These are phyloP conservation scores for Chiridota heheva DNA, from an alignment of 35 echinoderm and acorn worm genomes.

Conservation along the genomic window DNA sequence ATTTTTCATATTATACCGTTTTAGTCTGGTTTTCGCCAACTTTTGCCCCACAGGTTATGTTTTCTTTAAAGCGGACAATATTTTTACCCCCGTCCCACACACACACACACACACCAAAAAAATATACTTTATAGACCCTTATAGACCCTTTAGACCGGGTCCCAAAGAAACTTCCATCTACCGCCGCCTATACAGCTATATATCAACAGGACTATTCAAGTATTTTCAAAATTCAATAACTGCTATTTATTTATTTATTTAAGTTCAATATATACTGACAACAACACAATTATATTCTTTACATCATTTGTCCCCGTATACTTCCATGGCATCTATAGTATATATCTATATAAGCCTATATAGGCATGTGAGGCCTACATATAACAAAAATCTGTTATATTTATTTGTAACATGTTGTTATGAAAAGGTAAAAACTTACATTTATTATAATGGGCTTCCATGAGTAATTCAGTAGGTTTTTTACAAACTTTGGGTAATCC, in stretches of 20 bases:
- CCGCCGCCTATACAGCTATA: too few species aligned
- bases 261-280: background rate
- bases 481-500: conserved; percentile 39
- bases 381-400: background rate
- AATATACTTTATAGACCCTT: too few species aligned
- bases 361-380: background rate
- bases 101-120: too few species aligned
- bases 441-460: conserved; percentile 70
- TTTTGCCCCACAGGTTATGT: too few species aligned
- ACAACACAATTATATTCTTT: background rate
- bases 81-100: too few species aligned
- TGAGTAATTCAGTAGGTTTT: conserved; percentile 36
- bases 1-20: too few species aligned
- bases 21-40: too few species aligned
- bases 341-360: background rate
- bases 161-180: too few species aligned
- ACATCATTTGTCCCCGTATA: background rate
- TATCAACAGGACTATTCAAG: too few species aligned
- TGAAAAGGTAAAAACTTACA: conserved; percentile 36
- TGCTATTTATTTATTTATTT: background rate
- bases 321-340: background rate
- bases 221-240: too few species aligned
- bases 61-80: too few species aligned
- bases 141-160: too few species aligned
- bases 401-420: background rate